Evolutionary conservation across 64 coral and sea anemone species (phyloP), one percentile per base, ranked within the genome.

Genomic region (Montipora sp.): DNA sequence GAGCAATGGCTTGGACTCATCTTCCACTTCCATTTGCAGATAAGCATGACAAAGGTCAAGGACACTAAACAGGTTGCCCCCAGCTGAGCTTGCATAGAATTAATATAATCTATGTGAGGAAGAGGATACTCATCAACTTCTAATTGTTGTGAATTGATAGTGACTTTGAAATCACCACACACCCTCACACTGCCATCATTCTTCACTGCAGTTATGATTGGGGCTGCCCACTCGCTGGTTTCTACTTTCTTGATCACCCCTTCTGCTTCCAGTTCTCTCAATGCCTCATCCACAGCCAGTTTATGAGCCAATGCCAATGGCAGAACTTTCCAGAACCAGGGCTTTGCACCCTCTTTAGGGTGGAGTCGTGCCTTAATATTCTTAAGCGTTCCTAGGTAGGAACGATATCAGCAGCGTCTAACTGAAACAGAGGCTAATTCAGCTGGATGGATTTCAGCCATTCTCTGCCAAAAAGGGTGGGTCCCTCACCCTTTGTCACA

Each of bases 131-230:
- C 87, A 3, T 89, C 73, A 7, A 89, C 73, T 23, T 63, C 73
- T 23, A 89, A 24, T 27, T 27, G 27, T 12, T 89, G 68, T 18
- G 87, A 23, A 11, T 67, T 89, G 4, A 79, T 75, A 0, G 87
- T 89, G 16, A 89, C 87, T n/a, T 77, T 89, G 20, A 76, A 89
- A 57, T 89, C 87, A 18, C 73, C 87, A 22, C 87, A 89, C 11
- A 89, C 75, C 11, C 51, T 73, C 19, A 78, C 73, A 44, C 13
- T 47, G 3, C 75, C 75, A 55, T 77, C 87, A 47, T 78, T 79
- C 59, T 65, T 89, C 9, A 51, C 15, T 19, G 77, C 15, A 4
- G 46, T 79, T 47, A 79, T 2, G 5, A 50, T 79, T 49, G 77
- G 77, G 5, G 5, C 48, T n/a, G 46, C 16, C 77, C 77, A 79